Evolutionary conservation across 2,113 vertebrate species (phyloP), one percentile per base, ranked within the genome.

Genomic region (Conger conger): DNA sequence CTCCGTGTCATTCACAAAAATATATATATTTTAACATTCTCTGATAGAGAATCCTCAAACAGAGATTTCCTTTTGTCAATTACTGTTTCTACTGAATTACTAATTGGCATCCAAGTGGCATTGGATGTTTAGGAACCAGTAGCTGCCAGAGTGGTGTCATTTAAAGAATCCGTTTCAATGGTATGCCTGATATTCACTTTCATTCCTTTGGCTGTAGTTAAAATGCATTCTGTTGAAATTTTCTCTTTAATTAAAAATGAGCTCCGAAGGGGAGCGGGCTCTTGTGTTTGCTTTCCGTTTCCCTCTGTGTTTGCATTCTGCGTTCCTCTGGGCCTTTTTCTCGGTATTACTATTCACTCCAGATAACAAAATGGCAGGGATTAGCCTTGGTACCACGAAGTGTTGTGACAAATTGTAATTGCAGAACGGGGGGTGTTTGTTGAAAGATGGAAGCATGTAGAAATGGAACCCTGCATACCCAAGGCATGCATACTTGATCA

Each of bases 401-500:
- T 11, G 36, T 13, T 45, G 38, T 23, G 16, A 53, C 40, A 81
- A 50, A 81, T 13, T 5, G 76, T 50, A 78, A 77, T 53, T 37
- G 76, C 35, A 78, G 20, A 78, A 11, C 30, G 4, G 50, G 76
- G 73, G n/a, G 5, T 78, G 30, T 84, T 73, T n/a, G 35, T 37
- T 33, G 53, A 35, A 57, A 36, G 73, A 83, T 45, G 63, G 15
- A 50, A 50, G 45, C 45, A 0, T 13, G 45, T 50, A 50, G 45
- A 76, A 84, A 30, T 83, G 45, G 63, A 77, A 23, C 68, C 45
- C 76, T 53, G 18, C 9, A 40, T 20, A 76, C n/a, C 20, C 3
- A 11, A 76, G 82, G 40, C 40, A 57, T 82, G 80, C 17, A 82
- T 35, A 15, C n/a, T 50, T 81, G 33, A 82, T 57, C 38, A 42